Percentiles rank a stretch among this genome's conserved stretches.
These are phyloP conservation scores for Pristionchus japonicus DNA, from an alignment of 2,888 invertebrate species.

Conservation along the genomic window DNA sequence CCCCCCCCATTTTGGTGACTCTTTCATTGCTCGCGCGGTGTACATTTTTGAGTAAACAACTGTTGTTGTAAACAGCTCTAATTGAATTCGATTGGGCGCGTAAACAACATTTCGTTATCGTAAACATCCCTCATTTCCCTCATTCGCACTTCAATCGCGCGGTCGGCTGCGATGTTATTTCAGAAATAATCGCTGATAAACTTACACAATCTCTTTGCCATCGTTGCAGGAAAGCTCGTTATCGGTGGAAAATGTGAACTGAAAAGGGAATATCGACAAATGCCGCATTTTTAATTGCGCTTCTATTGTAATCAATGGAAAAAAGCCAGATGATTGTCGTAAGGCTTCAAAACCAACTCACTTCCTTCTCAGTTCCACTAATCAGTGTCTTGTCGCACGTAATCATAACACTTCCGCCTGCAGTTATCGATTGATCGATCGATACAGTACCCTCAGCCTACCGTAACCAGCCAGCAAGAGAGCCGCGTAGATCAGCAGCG, in stretches of 20 bases:
- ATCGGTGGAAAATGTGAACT: neutral
- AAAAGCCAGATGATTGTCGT: no score
- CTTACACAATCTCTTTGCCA: neutral
- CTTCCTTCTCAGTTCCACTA: neutral
- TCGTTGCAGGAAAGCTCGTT: neutral
- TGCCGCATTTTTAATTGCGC: no score
- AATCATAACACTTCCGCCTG: neutral
- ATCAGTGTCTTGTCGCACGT: neutral
- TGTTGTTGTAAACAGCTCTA: no score
- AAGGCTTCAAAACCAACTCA: neutral
- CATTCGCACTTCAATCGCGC: no score
- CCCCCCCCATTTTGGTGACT: no score
- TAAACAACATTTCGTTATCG: no score
- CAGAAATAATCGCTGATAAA: neutral
- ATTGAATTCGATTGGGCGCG: no score
- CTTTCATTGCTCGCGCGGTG: no score
- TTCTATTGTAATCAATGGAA: no score
- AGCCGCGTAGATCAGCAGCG: neutral
- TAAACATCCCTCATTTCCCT: no score
- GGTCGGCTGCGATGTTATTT: no score
- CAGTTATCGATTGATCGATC: neutral
- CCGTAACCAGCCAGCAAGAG: neutral
- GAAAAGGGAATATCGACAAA: neutral
- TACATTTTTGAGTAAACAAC: neutral
- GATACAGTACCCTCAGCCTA: neutral